These are phyloP conservation scores for Orchesellides sinensis DNA, from an alignment of 2,888 invertebrate genomes.

Conservation along the genomic window DNA sequence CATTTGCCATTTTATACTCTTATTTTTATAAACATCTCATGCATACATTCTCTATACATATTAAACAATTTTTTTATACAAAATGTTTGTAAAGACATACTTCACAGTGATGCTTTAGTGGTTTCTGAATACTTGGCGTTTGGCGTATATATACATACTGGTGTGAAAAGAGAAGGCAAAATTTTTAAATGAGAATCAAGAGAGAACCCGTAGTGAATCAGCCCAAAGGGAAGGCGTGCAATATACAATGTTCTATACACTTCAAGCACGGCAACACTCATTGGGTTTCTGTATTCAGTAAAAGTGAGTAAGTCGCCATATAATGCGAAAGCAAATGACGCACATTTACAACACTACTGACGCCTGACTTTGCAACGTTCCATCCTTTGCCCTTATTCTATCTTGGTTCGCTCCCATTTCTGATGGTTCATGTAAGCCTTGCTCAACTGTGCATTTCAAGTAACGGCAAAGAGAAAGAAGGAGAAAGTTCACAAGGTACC, in stretches of 20 bases:
- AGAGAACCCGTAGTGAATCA: not conserved
- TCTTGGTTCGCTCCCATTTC: slow-evolving; percentile 7
- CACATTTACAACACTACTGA: slow-evolving; percentile 11
- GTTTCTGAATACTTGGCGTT: not conserved
- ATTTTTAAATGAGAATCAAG: not conserved
- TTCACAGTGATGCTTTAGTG: slow-evolving; percentile 25
- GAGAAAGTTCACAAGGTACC: slow-evolving; percentile 3
- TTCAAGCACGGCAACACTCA: not conserved
- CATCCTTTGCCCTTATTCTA: not conserved
- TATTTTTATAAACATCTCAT: not conserved
- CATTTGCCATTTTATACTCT: not conserved
- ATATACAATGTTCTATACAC: not conserved
- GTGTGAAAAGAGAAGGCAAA: not conserved
- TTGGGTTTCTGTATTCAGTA: slow-evolving; percentile 3
- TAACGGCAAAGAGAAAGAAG: not conserved
- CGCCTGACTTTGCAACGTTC: too few species aligned
- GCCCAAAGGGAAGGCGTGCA: not conserved
- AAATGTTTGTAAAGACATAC: not conserved
- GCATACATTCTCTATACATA: not conserved
- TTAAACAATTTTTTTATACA: too few species aligned
- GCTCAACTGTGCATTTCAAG: not conserved
- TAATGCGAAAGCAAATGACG: slow-evolving; percentile 32
- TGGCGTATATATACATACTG: too few species aligned
- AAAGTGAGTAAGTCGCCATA: slow-evolving; percentile 18
- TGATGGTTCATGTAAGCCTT: not conserved